Percentiles rank a stretch among this genome's conserved stretches.
phyloP scores from a whole-genome alignment of 2,888 invertebrate genomes.

The Deilephila elpenor region DNA sequence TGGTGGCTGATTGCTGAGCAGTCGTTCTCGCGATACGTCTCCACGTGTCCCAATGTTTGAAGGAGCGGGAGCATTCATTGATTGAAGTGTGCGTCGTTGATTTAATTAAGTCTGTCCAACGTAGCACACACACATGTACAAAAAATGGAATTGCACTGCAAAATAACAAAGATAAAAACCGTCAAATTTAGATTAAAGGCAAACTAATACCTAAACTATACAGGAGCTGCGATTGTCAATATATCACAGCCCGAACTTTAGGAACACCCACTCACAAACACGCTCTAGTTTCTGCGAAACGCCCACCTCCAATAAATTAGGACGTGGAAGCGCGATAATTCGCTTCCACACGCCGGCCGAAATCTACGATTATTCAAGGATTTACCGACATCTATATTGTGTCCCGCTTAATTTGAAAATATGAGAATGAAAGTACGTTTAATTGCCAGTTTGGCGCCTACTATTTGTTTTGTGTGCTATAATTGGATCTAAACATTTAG shows the following conservation, averaged over 20 bases:
- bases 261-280: neutral
- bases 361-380: slow-evolving; percentile 74
- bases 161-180: too few relatives aligned
- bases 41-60: too few relatives aligned
- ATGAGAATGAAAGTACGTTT: slow-evolving; percentile 61
- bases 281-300: slow-evolving; percentile 9
- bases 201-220: too few relatives aligned
- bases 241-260: neutral
- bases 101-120: too few relatives aligned
- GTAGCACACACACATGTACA: too few relatives aligned
- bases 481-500: neutral
- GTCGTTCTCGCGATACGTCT: too few relatives aligned
- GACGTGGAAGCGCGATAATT: slow-evolving; percentile 57
- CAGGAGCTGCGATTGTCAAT: too few relatives aligned
- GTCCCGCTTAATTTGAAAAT: slow-evolving; percentile 77
- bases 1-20: too few relatives aligned
- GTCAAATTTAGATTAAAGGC: too few relatives aligned
- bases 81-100: too few relatives aligned
- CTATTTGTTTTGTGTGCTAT: neutral
- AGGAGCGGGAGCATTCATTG: too few relatives aligned
- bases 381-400: slow-evolving; percentile 64
- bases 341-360: slow-evolving; percentile 57
- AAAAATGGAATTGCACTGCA: too few relatives aligned
- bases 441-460: slow-evolving; percentile 56
- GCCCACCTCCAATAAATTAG: slow-evolving; percentile 10